These are phyloP conservation scores for Leuciscus idus DNA, from an alignment of 2,113 vertebrate species.

Conservation along the genomic window DNA sequence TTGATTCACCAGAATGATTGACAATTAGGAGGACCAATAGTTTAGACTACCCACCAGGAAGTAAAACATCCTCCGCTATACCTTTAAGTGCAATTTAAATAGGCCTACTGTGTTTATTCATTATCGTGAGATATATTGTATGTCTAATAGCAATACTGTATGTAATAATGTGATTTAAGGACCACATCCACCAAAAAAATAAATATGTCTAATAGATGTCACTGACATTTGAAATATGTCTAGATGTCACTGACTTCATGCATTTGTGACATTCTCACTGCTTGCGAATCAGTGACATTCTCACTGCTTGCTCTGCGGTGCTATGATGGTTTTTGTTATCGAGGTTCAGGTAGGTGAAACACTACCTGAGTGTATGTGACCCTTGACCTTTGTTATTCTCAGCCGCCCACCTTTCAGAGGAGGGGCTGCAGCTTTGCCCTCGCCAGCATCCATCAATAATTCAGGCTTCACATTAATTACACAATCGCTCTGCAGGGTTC, in stretches of 20 bases:
- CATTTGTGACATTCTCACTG: not conserved
- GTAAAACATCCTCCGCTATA: too few species aligned
- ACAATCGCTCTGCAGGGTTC: conserved; percentile 21
- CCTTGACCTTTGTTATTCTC: conserved; percentile 2
- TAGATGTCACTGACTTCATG: too few species aligned
- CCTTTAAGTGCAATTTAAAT: too few species aligned
- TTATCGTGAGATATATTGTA: too few species aligned
- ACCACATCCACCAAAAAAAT: not conserved
- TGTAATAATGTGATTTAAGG: not conserved
- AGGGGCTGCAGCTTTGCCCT: not conserved
- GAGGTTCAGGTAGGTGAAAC: not conserved
- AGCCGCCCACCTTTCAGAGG: not conserved
- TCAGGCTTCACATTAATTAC: conserved; percentile 45
- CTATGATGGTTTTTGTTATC: not conserved
- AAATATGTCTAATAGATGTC: not conserved
- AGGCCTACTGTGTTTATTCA: too few species aligned
- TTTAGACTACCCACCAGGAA: too few species aligned
- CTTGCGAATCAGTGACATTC: not conserved
- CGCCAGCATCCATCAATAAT: conserved; percentile 38
- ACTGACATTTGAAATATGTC: too few species aligned
- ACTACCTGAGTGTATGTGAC: not conserved
- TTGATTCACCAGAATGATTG: too few species aligned
- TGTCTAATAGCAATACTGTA: not conserved
- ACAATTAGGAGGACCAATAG: too few species aligned
- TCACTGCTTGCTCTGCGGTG: not conserved